Evolutionary conservation across 2,888 invertebrate genomes (phyloP).

Genomic region (Adelphocoris suturalis): DNA sequence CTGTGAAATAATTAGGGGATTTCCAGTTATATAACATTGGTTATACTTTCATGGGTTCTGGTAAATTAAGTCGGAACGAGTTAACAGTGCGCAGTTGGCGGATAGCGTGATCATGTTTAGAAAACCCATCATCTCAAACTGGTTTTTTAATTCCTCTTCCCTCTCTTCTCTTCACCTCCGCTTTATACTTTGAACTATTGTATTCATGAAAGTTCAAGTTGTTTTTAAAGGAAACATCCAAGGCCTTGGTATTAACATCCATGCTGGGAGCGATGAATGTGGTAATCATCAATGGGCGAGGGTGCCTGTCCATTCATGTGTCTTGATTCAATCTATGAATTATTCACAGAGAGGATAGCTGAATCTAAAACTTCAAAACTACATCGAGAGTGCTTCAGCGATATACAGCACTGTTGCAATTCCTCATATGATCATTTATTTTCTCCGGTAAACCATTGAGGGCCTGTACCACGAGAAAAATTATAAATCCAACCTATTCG

Average conservation of each 20-base stretch:
- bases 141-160: background rate
- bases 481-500: too few relatives aligned
- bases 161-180: background rate
- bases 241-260: background rate
- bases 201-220: conserved; percentile 28
- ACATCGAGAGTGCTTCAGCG: too few relatives aligned
- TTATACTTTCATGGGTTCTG: background rate
- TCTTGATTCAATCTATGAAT: too few relatives aligned
- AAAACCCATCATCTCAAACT: background rate
- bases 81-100: conserved; percentile 19
- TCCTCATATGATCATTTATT: too few relatives aligned
- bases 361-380: too few relatives aligned
- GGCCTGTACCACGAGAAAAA: too few relatives aligned
- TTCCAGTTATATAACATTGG: background rate
- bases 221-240: background rate
- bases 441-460: too few relatives aligned
- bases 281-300: background rate
- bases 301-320: background rate
- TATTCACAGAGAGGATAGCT: too few relatives aligned
- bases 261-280: background rate
- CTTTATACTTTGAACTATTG: background rate
- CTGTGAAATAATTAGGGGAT: too few relatives aligned
- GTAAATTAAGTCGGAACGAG: background rate
- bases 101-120: background rate
- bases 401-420: too few relatives aligned